Conservation (phyloP, 2,888 invertebrate genomes). For the Trichogramma evanescens region DNA sequence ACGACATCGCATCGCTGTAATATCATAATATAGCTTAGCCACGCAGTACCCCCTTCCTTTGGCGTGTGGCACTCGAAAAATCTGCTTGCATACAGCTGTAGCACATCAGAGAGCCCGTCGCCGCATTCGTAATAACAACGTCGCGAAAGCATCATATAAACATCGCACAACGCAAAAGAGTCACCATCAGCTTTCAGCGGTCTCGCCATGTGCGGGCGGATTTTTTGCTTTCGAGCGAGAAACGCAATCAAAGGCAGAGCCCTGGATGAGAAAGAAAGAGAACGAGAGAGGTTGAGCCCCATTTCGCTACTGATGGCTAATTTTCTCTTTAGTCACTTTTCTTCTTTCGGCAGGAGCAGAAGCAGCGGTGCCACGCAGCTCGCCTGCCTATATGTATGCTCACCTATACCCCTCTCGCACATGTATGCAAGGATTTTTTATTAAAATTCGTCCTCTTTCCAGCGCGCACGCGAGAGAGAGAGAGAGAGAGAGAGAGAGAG, state of each 20-base stretch:
- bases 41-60: too few species aligned
- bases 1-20: too few species aligned
- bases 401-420: background rate
- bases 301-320: constrained; percentile 41
- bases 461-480: background rate
- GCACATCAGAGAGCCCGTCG: too few species aligned
- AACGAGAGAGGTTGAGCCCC: constrained; percentile 3
- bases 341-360: constrained; percentile 16
- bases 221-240: constrained; percentile 2
- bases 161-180: too few species aligned
- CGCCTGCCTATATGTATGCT: background rate
- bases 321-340: constrained; percentile 39
- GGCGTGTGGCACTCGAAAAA: too few species aligned
- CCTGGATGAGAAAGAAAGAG: background rate
- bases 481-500: background rate
- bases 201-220: background rate
- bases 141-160: too few species aligned
- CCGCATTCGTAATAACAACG: too few species aligned
- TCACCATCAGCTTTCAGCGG: background rate
- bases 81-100: too few species aligned
- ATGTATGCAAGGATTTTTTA: too few species aligned
- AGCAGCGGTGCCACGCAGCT: too few species aligned
- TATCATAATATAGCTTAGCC: too few species aligned
- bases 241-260: constrained; percentile 10
- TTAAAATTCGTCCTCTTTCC: background rate